Evolutionary conservation across 2,797 vertebrate genomes (phyloP), one percentile per base, ranked within the genome.

Genomic region (Dicrostonyx torquatus): DNA sequence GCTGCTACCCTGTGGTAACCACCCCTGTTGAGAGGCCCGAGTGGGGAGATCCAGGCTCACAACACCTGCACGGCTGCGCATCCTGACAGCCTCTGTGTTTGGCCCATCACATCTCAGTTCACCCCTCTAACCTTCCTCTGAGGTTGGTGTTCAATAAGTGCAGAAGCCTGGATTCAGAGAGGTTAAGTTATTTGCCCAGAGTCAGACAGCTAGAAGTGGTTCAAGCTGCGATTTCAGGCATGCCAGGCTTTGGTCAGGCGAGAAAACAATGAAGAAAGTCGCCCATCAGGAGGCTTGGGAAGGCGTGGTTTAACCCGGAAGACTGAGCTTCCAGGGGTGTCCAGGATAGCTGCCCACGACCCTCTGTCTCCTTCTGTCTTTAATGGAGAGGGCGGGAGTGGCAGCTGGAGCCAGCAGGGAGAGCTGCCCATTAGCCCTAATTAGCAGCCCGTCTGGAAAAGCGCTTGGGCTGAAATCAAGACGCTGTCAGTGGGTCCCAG

Each of bases 381-480:
- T 90, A 75, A 95, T 43, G 48, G 82, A 77, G 80, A 76, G 66
- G 94, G 83, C 80, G 82, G 91, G 12, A 55, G 94, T 17, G 37
- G 60, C 40, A 34, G 55, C 0, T 1, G 91, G 50, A 96, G 93
- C 84, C 91, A 73, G 88, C 80, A 29, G 93, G 87, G 96, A 96
- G 94, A 89, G 92, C 95, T 98, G 96, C 97, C 94, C 97, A 96
- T 98, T 98, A 98, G 97, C 97, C 96, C 98, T 98, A 97, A 97
- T 98, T 98, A 98, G 98, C 98, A 97, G 82, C 88, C 94, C 90
- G 93, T 97, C 97, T 98, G 98, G 96, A 97, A 98, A 97, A 97
- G 97, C 97, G 97, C 97, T 98, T 1, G 94, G 97, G 96, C 95
- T 97, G 97, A 97, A 98, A 98, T 96, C 97, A 98, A 97, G 98